phyloP scores from a whole-genome alignment of 2,113 vertebrate genomes.

The Colistium nudipinnis region DNA sequence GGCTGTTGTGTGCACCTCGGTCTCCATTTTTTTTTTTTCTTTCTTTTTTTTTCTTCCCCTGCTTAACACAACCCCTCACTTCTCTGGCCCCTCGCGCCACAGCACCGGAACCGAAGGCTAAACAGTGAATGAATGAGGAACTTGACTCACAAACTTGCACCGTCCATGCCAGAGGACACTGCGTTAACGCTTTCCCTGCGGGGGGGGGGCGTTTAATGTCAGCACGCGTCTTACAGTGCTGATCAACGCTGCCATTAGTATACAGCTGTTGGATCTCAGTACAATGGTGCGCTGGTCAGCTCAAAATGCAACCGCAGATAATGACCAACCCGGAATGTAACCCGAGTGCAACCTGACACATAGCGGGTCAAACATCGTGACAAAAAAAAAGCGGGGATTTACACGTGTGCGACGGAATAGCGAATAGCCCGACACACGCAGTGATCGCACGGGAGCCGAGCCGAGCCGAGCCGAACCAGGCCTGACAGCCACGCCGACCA shows the following conservation, averaged over 20 bases:
- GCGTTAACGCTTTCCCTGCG: conserved; percentile 19
- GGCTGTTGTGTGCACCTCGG: conserved; percentile 18
- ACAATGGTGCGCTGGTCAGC: neutral
- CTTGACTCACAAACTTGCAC: neutral
- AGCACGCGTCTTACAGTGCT: conserved; percentile 6
- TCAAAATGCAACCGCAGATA: neutral
- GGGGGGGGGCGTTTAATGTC: no score
- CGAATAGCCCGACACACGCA: conserved; percentile 19
- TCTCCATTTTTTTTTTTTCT: conserved; percentile 4
- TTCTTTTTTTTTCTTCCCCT: conserved; percentile 7
- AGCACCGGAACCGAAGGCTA: no score
- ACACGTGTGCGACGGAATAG: no score
- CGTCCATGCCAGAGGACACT: neutral
- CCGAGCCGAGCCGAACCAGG: conserved; percentile 49
- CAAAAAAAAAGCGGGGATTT: neutral
- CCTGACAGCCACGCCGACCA: conserved; percentile 39
- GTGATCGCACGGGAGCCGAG: conserved; percentile 8
- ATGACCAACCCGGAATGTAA: neutral
- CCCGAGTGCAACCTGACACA: neutral
- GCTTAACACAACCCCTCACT: neutral
- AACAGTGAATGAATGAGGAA: conserved; percentile 16
- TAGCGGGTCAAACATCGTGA: conserved; percentile 6
- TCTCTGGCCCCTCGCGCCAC: no score
- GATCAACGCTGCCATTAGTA: conserved; percentile 16
- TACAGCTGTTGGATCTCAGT: conserved; percentile 23